Conservation (phyloP, 2,797 vertebrate species). For the Peromyscus melanophrys region DNA sequence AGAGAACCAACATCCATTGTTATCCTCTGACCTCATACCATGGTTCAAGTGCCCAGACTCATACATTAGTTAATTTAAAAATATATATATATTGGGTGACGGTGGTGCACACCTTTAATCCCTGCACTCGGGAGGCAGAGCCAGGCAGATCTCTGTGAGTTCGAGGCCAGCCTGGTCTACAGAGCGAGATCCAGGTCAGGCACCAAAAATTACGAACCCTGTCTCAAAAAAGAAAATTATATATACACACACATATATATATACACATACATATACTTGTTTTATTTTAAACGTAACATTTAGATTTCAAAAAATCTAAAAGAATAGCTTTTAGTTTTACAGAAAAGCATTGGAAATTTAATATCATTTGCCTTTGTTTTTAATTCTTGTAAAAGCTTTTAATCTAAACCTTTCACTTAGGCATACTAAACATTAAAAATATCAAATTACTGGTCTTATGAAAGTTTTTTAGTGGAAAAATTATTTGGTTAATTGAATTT, state of each 20-base stretch:
- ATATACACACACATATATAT: neutral
- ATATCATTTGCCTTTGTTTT: conserved; percentile 8
- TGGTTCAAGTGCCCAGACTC: neutral
- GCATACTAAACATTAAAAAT: conserved; percentile 39
- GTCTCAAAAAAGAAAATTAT: neutral
- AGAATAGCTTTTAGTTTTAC: conserved; percentile 3
- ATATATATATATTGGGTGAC: too few relatives aligned
- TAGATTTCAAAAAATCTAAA: conserved; percentile 34
- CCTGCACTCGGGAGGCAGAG: too few relatives aligned
- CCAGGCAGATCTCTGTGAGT: too few relatives aligned
- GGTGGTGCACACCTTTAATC: too few relatives aligned
- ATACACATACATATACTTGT: neutral
- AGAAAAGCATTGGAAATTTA: neutral
- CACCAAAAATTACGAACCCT: too few relatives aligned
- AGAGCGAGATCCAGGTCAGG: too few relatives aligned
- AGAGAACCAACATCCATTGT: neutral
- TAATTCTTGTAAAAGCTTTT: neutral
- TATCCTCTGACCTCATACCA: neutral
- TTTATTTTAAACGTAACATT: conserved; percentile 33
- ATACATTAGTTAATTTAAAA: too few relatives aligned
- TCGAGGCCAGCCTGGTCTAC: too few relatives aligned
- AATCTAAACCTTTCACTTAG: conserved; percentile 6
- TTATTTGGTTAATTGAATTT: conserved; percentile 38
- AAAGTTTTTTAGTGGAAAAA: conserved; percentile 32
- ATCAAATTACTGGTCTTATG: conserved; percentile 25